These are phyloP conservation scores for Amblyraja radiata DNA, from an alignment of 2,797 vertebrate genomes.

Conservation along the genomic window DNA sequence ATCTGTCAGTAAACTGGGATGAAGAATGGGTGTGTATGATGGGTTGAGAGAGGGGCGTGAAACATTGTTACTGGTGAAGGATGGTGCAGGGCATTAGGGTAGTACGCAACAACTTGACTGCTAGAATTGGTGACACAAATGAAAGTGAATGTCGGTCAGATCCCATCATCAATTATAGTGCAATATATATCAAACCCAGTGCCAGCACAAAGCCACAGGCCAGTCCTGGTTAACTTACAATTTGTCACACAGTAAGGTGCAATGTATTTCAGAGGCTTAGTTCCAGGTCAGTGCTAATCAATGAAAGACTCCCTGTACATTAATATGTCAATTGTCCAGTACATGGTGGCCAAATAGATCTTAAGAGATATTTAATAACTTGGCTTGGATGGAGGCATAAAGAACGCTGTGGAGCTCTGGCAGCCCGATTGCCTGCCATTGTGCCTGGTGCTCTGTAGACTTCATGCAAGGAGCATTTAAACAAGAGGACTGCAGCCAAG, in stretches of 20 bases:
- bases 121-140: neutral
- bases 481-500: neutral
- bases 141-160: constrained; percentile 7
- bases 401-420: neutral
- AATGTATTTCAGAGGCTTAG: neutral
- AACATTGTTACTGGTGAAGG: neutral
- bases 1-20: neutral
- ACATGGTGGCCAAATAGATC: neutral
- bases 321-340: neutral
- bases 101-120: neutral
- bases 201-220: neutral
- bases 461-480: neutral
- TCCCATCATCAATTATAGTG: constrained; percentile 5
- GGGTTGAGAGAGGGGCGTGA: too few relatives aligned
- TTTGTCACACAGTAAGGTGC: neutral
- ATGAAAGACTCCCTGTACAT: neutral
- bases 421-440: neutral
- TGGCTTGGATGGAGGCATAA: neutral
- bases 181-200: neutral
- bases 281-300: neutral
- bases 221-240: neutral
- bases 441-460: neutral
- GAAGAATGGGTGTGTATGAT: neutral
- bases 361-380: neutral
- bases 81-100: neutral